Evolutionary conservation across 2,797 vertebrate species (phyloP).

Genomic region (Perodicticus potto): DNA sequence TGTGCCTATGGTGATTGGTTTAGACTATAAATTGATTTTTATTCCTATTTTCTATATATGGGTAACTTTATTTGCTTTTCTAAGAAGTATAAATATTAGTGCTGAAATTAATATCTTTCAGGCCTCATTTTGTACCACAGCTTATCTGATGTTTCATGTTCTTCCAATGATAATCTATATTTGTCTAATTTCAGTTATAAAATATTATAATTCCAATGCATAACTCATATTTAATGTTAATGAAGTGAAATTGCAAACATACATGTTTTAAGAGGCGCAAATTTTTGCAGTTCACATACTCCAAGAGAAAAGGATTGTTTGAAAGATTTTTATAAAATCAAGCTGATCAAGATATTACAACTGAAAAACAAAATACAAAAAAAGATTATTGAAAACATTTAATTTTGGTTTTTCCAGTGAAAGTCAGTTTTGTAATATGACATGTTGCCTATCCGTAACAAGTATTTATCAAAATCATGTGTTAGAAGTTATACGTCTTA

Average conservation of each 20-base stretch:
- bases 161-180: slow-evolving; percentile 44
- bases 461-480: background rate
- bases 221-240: slow-evolving; percentile 80
- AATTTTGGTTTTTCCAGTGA: background rate
- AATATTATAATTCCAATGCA: slow-evolving; percentile 72
- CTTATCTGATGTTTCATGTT: slow-evolving; percentile 74
- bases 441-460: background rate
- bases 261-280: slow-evolving; percentile 82
- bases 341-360: slow-evolving; percentile 56
- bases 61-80: slow-evolving; percentile 24
- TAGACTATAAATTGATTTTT: background rate
- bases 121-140: slow-evolving; percentile 71
- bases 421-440: background rate
- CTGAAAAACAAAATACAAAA: background rate
- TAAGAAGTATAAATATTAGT: background rate
- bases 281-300: background rate
- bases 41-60: background rate
- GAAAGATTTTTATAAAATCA: background rate
- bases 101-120: slow-evolving; percentile 75
- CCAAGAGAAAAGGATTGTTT: background rate
- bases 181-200: slow-evolving; percentile 69
- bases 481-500: background rate
- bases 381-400: background rate
- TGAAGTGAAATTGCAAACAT: slow-evolving; percentile 77
- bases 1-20: background rate